Evolutionary conservation across 2,113 vertebrate species (phyloP).

Genomic region (Pipra filicauda): DNA sequence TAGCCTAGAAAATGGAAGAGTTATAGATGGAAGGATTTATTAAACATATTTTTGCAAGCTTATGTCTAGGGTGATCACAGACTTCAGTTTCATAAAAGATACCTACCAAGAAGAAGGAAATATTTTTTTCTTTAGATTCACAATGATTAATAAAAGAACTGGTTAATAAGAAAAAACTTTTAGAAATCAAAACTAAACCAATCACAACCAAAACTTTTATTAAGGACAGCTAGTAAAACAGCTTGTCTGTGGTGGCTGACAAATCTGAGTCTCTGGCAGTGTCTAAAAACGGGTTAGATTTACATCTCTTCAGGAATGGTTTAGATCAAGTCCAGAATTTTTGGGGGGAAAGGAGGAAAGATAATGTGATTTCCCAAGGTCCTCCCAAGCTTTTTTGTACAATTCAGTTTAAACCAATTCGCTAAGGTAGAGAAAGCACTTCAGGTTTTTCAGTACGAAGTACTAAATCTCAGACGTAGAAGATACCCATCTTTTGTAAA

Average conservation of each 20-base stretch:
- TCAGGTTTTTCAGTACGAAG: not conserved
- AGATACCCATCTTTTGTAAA: not conserved
- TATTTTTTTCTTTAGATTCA: not conserved
- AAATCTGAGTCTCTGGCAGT: not conserved
- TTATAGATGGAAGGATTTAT: not conserved
- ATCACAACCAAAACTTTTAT: not conserved
- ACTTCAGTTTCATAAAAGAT: not conserved
- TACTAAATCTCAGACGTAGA: not conserved
- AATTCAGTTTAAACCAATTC: not conserved
- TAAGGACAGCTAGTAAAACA: not conserved
- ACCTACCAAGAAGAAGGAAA: not conserved
- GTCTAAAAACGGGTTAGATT: not conserved
- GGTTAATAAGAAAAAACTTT: not conserved
- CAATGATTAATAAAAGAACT: not conserved
- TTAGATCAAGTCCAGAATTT: not conserved
- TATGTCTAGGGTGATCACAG: not conserved
- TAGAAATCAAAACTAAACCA: not conserved
- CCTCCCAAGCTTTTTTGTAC: not conserved
- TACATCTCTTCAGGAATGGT: not conserved
- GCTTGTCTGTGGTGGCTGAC: not conserved
- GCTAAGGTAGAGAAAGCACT: not conserved
- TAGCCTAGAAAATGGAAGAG: not conserved
- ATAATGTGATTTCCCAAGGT: not conserved
- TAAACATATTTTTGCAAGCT: not conserved
- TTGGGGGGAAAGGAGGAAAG: accelerated